Evolutionary conservation across 1,140 invertebrate species (phyloP).

Genomic region (Epicauta chinensis): DNA sequence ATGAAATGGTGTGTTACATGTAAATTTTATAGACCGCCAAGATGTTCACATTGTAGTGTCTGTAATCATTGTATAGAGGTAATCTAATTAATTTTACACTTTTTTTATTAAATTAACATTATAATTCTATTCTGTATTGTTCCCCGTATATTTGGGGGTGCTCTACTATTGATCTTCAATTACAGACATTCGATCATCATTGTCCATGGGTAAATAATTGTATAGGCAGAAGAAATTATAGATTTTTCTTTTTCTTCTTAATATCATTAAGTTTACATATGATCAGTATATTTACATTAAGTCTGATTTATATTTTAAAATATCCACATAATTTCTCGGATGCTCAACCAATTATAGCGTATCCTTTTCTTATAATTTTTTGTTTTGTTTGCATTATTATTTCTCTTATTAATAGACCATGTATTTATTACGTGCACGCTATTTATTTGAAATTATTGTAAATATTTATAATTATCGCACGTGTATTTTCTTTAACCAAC

Average conservation of each 20-base stretch:
- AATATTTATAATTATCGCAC: too few species aligned
- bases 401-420: too few species aligned
- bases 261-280: conserved; percentile 94
- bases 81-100: conserved; percentile 26
- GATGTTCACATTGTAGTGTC: conserved; percentile 98
- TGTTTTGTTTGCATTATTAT: conserved; percentile 1
- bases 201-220: conserved; percentile 99
- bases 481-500: conserved; percentile 44
- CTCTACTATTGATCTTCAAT: conserved; percentile 37
- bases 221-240: conserved; percentile 96
- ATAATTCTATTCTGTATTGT: too few species aligned
- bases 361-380: conserved; percentile 76
- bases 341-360: conserved; percentile 82
- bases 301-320: conserved; percentile 84
- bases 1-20: conserved; percentile 99
- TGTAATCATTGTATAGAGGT: conserved; percentile 99
- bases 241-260: conserved; percentile 98
- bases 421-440: too few species aligned
- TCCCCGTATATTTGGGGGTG: too few species aligned
- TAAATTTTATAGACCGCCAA: conserved; percentile 97
- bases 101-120: background rate
- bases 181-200: conserved; percentile 99
- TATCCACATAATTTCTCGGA: conserved; percentile 75
- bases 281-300: conserved; percentile 92
- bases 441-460: too few species aligned